phyloP scores from a whole-genome alignment of 35 echinoderm and acorn worm species.

The Stichopus chloronotus region DNA sequence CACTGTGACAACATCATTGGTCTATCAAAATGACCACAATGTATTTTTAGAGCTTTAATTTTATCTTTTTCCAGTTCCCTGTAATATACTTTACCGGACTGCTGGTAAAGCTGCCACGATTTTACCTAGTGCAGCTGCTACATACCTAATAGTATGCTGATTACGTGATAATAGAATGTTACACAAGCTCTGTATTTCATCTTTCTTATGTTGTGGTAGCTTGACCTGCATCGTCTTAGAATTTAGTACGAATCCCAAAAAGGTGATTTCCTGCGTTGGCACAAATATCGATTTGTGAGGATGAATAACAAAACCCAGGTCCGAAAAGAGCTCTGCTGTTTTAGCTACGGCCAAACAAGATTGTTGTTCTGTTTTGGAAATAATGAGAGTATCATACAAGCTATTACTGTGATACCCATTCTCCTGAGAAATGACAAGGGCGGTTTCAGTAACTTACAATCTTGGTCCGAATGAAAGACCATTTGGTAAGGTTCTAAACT shows the following conservation, averaged over 20 bases:
- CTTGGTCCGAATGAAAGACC: slow-evolving; percentile 51
- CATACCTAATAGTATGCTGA: slow-evolving; percentile 34
- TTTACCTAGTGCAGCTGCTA: slow-evolving; percentile 63
- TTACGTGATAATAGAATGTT: slow-evolving; percentile 7
- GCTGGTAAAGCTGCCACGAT: slow-evolving; percentile 77
- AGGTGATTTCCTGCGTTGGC: slow-evolving; percentile 67
- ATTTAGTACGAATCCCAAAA: slow-evolving; percentile 76
- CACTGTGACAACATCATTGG: slow-evolving; percentile 60
- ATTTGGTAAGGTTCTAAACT: slow-evolving; percentile 66
- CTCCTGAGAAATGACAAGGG: slow-evolving; percentile 22
- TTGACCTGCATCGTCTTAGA: slow-evolving; percentile 49
- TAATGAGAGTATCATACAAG: slow-evolving; percentile 49
- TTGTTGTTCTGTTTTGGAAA: slow-evolving; percentile 30
- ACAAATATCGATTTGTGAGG: slow-evolving; percentile 66
- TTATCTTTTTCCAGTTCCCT: slow-evolving; percentile 77
- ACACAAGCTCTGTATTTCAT: slow-evolving; percentile 53
- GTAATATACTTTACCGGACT: slow-evolving; percentile 67
- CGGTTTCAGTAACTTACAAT: slow-evolving; percentile 55
- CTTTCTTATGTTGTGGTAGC: slow-evolving; percentile 59
- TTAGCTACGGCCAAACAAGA: slow-evolving; percentile 20
- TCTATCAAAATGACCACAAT: slow-evolving; percentile 75
- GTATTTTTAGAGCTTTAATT: slow-evolving; percentile 56
- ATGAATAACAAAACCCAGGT: slow-evolving; percentile 77
- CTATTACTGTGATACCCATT: slow-evolving; percentile 12
- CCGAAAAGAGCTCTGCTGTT: slow-evolving; percentile 56